Base-by-base conservation (phyloP, 2,797 vertebrate species). In the Aldrovandia affinis region DNA sequence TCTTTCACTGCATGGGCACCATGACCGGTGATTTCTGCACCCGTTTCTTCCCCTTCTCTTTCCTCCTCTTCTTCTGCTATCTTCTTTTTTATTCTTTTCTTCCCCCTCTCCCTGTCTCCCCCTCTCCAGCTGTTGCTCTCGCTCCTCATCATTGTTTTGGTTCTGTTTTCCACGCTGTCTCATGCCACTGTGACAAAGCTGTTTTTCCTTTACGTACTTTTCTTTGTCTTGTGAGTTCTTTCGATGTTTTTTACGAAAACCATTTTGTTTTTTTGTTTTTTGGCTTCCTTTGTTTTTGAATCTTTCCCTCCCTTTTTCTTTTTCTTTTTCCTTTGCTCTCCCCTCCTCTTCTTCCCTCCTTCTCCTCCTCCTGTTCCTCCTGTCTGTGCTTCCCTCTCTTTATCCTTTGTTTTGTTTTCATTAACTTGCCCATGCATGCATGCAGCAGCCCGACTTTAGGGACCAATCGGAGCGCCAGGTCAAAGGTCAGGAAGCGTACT, bases 361-460 rank as follows among this genome's bases (percentile, higher is more conserved):
- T 92, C 91, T 93, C 91, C 89, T 93, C 80, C 90, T 89, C 90
- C 90, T 89, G 88, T 83, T 77, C 84, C 89, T 83, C 83, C 85
- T 86, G 65, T 83, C 88, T 87, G 88, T 78, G 89, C 87, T 89
- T 80, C 70, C 70, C 73, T 85, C 84, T 92, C 92, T 78, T 88
- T 89, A 84, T 86, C 87, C 88, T 87, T 92, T 90, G 88, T 88
- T 92, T 91, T 93, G 92, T 89, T 90, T 89, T 94, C 95, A 96
- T 96, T 95, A 95, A 95, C 94, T 93, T 95, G 93, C 94, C 94
- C 94, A 95, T 95, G 95, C 96, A 95, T 96, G 95, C 95, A 96
- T 97, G 94, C 96, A 98, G 97, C 97, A 98, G 91, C 93, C 97
- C 95, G 96, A 98, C 95, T 97, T 94, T 96, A 98, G 98, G 96